Percentiles rank a stretch among this genome's conserved stretches.
Conservation (phyloP, 2,113 vertebrate species). For the Apteryx owenii region DNA sequence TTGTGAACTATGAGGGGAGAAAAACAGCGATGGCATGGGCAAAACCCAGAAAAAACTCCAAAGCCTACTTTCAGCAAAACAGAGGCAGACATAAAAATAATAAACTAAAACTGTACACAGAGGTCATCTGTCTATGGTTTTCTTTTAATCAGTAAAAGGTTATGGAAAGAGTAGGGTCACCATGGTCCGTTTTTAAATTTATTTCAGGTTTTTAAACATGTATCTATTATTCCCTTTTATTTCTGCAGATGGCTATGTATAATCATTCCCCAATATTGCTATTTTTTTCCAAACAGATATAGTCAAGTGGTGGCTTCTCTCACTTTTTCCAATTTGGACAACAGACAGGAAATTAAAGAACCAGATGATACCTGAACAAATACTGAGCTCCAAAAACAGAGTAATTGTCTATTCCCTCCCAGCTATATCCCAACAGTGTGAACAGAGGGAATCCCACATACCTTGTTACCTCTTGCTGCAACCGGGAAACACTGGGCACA, state of each 20-base stretch:
- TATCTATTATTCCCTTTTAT: background rate
- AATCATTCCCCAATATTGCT: background rate
- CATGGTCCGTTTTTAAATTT: background rate
- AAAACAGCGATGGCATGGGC: constrained; percentile 9
- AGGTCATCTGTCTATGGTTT: background rate
- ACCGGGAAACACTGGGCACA: constrained; percentile 89
- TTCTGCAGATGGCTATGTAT: background rate
- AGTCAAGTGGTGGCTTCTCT: background rate
- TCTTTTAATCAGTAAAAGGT: background rate
- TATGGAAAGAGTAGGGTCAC: background rate
- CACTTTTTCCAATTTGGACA: background rate
- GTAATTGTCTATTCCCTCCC: background rate
- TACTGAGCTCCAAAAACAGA: background rate
- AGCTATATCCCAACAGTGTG: background rate
- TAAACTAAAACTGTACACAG: background rate
- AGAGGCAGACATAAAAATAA: background rate
- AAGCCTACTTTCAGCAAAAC: constrained; percentile 35
- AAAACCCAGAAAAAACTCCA: background rate
- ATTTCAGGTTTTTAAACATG: background rate
- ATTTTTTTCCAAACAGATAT: background rate
- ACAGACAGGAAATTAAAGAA: background rate
- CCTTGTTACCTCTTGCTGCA: constrained; percentile 95
- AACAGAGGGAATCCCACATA: constrained; percentile 56
- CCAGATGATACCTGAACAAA: background rate
- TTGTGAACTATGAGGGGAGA: background rate